Conservation (phyloP, 2,113 vertebrate species). For the Oncorhynchus masou region DNA sequence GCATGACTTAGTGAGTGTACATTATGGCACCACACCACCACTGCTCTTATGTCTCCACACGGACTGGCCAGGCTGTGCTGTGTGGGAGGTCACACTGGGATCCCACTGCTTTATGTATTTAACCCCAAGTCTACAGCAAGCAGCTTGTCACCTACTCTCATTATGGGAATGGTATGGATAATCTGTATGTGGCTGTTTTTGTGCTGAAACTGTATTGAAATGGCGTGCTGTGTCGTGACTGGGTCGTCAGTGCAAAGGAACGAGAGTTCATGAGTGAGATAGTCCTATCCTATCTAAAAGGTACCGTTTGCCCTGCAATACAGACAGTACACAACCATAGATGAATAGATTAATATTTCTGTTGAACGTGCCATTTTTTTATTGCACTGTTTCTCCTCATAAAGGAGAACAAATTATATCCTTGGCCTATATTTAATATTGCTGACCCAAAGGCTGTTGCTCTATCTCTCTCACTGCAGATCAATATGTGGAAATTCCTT, state of each 20-base stretch:
- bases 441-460: conserved; percentile 50
- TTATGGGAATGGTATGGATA: conserved; percentile 48
- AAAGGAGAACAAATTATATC: conserved; percentile 43
- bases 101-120: conserved; percentile 16
- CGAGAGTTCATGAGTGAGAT: background rate
- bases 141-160: conserved; percentile 12
- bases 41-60: conserved; percentile 28
- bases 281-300: too few species aligned
- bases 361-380: conserved; percentile 3
- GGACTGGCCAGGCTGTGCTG: conserved; percentile 3
- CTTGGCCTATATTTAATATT: conserved; percentile 55
- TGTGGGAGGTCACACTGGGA: background rate
- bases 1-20: conserved; percentile 41
- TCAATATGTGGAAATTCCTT: conserved; percentile 69
- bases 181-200: conserved; percentile 25
- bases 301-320: background rate
- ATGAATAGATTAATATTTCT: background rate
- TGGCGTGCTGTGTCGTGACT: too few species aligned
- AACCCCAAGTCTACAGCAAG: conserved; percentile 1
- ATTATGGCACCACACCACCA: conserved; percentile 37
- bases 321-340: background rate
- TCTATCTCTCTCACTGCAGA: conserved; percentile 53
- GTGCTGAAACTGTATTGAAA: background rate
- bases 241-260: background rate
- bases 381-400: conserved; percentile 36